These are phyloP conservation scores for Epirrhoe tristata DNA, from an alignment of 2,888 invertebrate genomes.

Conservation along the genomic window DNA sequence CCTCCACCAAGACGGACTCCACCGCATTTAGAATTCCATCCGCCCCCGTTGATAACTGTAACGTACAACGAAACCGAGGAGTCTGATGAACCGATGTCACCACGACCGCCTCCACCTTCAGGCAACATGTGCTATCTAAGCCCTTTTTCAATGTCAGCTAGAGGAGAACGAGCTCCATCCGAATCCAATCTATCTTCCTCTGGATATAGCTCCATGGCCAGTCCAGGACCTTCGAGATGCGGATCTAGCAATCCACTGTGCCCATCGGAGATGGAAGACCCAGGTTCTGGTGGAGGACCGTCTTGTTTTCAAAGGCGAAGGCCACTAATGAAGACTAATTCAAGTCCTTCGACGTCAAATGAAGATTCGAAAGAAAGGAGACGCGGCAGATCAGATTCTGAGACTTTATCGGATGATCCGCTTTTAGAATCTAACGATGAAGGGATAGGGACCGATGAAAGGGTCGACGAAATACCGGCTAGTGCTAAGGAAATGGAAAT, in stretches of 20 bases:
- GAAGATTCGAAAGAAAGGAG: slow-evolving; percentile 80
- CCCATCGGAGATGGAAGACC: slow-evolving; percentile 91
- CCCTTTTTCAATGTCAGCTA: slow-evolving; percentile 90
- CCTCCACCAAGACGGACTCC: slow-evolving; percentile 86
- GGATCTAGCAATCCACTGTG: slow-evolving; percentile 93
- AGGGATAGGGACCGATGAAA: slow-evolving; percentile 91
- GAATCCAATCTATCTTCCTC: slow-evolving; percentile 94
- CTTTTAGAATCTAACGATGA: slow-evolving; percentile 90
- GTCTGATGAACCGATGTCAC: slow-evolving; percentile 90
- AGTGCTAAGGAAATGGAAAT: slow-evolving; percentile 87
- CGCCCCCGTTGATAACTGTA: slow-evolving; percentile 89
- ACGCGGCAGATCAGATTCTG: slow-evolving; percentile 89
- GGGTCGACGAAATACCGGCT: slow-evolving; percentile 89
- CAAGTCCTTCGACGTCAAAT: slow-evolving; percentile 76
- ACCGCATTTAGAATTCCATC: slow-evolving; percentile 88
- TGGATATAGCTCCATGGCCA: slow-evolving; percentile 94
- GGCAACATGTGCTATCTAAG: slow-evolving; percentile 90
- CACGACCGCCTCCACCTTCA: slow-evolving; percentile 84
- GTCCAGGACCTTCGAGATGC: slow-evolving; percentile 92
- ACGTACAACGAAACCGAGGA: slow-evolving; percentile 92
- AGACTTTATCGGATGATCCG: slow-evolving; percentile 90
- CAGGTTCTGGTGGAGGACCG: slow-evolving; percentile 85
- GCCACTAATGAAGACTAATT: slow-evolving; percentile 86
- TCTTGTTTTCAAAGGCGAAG: slow-evolving; percentile 86
- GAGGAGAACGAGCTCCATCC: slow-evolving; percentile 91